Base-by-base conservation (phyloP, 2,888 invertebrate genomes). In the Pterostichus madidus region DNA sequence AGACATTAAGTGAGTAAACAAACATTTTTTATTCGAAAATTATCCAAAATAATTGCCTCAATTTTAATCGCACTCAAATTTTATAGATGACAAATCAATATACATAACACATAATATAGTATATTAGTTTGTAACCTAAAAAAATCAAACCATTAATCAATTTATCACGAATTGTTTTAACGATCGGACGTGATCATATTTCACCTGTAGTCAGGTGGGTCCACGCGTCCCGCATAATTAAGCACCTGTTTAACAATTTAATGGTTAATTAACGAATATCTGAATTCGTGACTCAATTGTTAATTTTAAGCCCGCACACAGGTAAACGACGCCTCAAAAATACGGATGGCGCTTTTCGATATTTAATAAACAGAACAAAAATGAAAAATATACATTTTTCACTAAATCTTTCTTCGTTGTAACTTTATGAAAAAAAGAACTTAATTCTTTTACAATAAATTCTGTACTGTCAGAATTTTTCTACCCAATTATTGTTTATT, bases 221-320 rank as follows among this genome's bases (percentile, higher is more conserved):
- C 61, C 61, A 75, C 61, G 75, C 81, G 61, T 44, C 13, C 17
- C 11, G 81, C 73, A 81, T 81, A 81, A 75, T 75, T 71, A 81
- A 81, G 59, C 49, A 75, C 61, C 75, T 81, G 73, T 59, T 81
- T 81, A 32, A 75, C 75, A 81, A 59, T 46, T 59, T 59, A 81
- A 81, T 81, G 46, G 13, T 61, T 81, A 75, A 81, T 81, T 81
- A 81, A 61, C 44, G 75, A 61, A 81, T 81, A 81, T 75, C 75
- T 81, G 2, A 75, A 75, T 81, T 81, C 81, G 59, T 75, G 73
- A 75, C 32, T 8, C 61, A 46, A 61, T 75, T 81, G 46, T 32
- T 59, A 46, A 75, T 59, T 71, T 61, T 17, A 31, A 59, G 81
- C 81, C 81, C 81, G 81, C 73, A 81, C 81, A 46, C 73, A 35